phyloP scores from a whole-genome alignment of 1,140 invertebrate genomes.

The Drosophila nigromelanica region DNA sequence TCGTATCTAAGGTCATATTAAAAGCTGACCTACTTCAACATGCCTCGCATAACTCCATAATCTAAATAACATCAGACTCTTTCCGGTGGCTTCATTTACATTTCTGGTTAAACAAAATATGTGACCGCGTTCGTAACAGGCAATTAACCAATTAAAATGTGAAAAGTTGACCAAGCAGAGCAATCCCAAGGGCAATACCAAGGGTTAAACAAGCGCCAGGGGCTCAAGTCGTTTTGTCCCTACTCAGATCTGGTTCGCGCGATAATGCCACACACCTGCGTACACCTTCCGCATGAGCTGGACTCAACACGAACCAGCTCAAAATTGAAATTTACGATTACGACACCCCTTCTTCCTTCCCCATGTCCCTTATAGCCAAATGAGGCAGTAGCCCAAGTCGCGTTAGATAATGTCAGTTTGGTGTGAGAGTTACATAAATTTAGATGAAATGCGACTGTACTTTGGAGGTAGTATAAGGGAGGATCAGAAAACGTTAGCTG shows the following conservation, averaged over 20 bases:
- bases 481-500: slow-evolving; percentile 9
- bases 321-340: slow-evolving; percentile 57
- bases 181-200: slow-evolving; percentile 32
- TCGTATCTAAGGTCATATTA: not conserved
- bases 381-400: slow-evolving; percentile 37
- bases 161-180: slow-evolving; percentile 39
- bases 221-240: slow-evolving; percentile 28
- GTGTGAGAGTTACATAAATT: slow-evolving; percentile 55
- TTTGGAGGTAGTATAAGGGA: not conserved
- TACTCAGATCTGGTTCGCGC: slow-evolving; percentile 24
- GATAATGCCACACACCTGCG: slow-evolving; percentile 51
- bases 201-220: slow-evolving; percentile 41
- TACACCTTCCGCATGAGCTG: slow-evolving; percentile 9
- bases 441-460: slow-evolving; percentile 26
- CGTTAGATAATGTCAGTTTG: slow-evolving; percentile 46
- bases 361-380: not conserved
- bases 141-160: slow-evolving; percentile 67
- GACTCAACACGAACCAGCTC: slow-evolving; percentile 11
- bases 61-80: slow-evolving; percentile 14
- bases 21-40: slow-evolving; percentile 6
- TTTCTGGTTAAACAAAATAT: slow-evolving; percentile 47
- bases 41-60: not conserved
- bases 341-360: slow-evolving; percentile 14
- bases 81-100: slow-evolving; percentile 29
- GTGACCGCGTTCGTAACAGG: slow-evolving; percentile 37